Evolutionary conservation across 64 coral and sea anemone genomes (phyloP).

Genomic region (Pocillopora verrucosa): DNA sequence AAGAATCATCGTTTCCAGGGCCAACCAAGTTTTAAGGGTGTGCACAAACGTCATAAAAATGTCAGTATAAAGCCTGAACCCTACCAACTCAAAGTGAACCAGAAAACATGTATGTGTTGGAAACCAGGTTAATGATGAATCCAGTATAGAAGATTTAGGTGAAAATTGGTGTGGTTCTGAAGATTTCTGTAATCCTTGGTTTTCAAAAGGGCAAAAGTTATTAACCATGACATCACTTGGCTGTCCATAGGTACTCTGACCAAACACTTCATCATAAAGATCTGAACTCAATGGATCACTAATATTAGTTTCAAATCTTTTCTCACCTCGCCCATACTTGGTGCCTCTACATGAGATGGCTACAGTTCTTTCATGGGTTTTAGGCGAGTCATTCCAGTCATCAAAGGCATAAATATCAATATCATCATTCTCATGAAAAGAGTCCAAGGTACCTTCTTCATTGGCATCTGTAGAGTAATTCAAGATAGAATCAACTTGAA

Average conservation of each 20-base stretch:
- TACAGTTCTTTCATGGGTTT: not conserved
- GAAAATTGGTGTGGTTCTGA: not conserved
- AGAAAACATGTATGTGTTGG: not conserved
- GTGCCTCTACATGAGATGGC: not conserved
- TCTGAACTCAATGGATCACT: not conserved
- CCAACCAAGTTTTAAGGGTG: slow-evolving; percentile 9
- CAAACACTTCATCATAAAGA: slow-evolving; percentile 9
- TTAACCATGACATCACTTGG: not conserved
- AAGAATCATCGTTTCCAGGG: slow-evolving; percentile 36
- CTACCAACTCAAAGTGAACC: slow-evolving; percentile 55
- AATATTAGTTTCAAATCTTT: not conserved
- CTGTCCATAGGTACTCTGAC: not conserved
- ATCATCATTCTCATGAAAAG: not conserved
- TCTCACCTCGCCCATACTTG: not conserved
- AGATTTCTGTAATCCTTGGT: not conserved
- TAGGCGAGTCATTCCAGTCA: not conserved
- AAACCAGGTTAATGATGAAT: not conserved
- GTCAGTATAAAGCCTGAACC: slow-evolving; percentile 44
- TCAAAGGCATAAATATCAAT: slow-evolving; percentile 23
- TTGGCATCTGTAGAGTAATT: not conserved
- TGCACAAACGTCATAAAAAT: slow-evolving; percentile 30
- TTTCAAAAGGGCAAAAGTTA: not conserved
- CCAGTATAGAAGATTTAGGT: not conserved
- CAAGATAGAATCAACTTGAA: not conserved
- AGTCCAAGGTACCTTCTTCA: not conserved